Evolutionary conservation across 2,888 invertebrate genomes (phyloP).

Genomic region (Pseudolycoriella hygida): DNA sequence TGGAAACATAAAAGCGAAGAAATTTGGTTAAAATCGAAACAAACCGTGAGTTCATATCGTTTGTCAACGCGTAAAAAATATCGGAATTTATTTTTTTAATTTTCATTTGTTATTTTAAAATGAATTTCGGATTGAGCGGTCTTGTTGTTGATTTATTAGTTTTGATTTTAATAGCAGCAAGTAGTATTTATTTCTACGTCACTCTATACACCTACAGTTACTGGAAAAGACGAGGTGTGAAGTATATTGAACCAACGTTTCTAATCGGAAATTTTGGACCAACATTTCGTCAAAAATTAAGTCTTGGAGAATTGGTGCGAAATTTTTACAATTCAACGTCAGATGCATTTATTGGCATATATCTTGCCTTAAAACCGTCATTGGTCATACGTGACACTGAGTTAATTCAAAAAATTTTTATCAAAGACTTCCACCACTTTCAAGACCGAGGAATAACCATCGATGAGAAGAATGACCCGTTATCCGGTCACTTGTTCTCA

Average conservation of each 20-base stretch:
- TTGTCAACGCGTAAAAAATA: no score
- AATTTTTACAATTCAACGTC: conserved; percentile 29
- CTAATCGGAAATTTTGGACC: conserved; percentile 38
- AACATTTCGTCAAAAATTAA: conserved; percentile 33
- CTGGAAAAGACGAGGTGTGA: conserved; percentile 6
- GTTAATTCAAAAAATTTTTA: conserved; percentile 36
- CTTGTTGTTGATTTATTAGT: no score
- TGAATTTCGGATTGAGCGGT: no score
- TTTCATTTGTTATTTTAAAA: no score
- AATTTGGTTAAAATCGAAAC: no score
- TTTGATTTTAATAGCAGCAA: no score
- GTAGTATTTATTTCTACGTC: no score
- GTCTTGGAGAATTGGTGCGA: conserved; percentile 37
- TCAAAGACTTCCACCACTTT: neutral
- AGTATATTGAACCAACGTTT: conserved; percentile 33
- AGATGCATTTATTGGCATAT: conserved; percentile 32
- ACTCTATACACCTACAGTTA: neutral
- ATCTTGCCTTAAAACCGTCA: conserved; percentile 36
- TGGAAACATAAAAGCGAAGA: no score
- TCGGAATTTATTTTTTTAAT: no score
- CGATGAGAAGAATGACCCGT: conserved; percentile 40
- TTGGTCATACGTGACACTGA: conserved; percentile 37
- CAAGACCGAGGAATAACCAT: conserved; percentile 25
- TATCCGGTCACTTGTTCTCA: conserved; percentile 41
- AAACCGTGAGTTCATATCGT: no score